Percentiles rank a stretch among this genome's conserved stretches.
These are phyloP conservation scores for Nothoprocta perdicaria DNA, from an alignment of 2,113 vertebrate genomes.

Conservation along the genomic window DNA sequence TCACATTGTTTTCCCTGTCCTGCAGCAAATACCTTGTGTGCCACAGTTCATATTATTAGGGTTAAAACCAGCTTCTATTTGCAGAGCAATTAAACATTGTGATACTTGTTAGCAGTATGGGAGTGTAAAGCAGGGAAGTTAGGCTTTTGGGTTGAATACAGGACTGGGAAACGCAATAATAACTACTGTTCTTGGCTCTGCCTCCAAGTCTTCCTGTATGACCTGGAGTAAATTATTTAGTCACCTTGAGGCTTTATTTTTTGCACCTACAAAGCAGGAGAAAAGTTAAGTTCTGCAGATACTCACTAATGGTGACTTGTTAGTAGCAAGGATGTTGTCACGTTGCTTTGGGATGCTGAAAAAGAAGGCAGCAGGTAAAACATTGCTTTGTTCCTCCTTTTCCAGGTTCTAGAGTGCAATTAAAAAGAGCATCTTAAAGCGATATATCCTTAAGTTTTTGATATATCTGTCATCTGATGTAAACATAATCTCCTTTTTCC, in stretches of 20 bases:
- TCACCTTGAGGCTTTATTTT: neutral
- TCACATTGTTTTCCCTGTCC: neutral
- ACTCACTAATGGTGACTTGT: neutral
- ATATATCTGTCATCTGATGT: neutral
- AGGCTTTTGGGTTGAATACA: neutral
- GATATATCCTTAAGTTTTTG: slow-evolving; percentile 4
- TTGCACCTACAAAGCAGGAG: neutral
- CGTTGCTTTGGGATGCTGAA: neutral
- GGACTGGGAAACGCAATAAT: neutral
- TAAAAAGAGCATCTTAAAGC: slow-evolving; percentile 19
- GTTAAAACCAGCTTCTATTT: neutral
- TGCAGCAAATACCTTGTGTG: neutral
- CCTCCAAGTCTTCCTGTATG: neutral
- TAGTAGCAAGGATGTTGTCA: neutral
- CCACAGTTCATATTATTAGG: neutral
- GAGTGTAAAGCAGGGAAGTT: neutral
- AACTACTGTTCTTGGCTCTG: neutral
- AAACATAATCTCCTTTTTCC: neutral
- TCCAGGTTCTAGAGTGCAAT: neutral
- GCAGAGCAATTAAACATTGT: neutral
- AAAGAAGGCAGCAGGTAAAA: neutral
- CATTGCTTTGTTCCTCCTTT: neutral
- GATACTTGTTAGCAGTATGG: neutral
- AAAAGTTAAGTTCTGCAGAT: neutral
- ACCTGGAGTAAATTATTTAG: neutral